Conservation (phyloP, 2,888 invertebrate species). For the Onchidella celtica region DNA sequence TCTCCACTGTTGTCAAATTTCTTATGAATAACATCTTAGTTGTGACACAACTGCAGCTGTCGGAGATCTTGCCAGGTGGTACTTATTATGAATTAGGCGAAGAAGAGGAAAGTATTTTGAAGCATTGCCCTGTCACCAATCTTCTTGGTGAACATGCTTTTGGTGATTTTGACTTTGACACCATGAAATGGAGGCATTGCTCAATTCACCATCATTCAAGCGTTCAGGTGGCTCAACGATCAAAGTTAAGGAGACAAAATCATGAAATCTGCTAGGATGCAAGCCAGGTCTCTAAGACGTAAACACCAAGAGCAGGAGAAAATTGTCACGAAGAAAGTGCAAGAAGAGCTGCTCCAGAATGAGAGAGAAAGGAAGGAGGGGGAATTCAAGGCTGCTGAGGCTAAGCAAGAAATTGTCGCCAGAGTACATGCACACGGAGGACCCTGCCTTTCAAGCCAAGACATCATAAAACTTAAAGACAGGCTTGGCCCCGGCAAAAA, state of each 20-base stretch:
- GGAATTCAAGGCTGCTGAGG: too few relatives aligned
- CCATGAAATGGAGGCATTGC: neutral
- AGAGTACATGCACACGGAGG: too few relatives aligned
- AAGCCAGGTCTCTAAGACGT: neutral
- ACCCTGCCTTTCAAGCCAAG: too few relatives aligned
- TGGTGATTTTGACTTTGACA: neutral
- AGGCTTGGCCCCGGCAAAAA: too few relatives aligned
- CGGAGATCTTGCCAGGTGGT: neutral
- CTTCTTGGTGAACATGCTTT: slow-evolving; percentile 7
- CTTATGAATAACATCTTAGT: neutral
- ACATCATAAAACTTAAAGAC: too few relatives aligned
- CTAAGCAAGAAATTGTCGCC: too few relatives aligned
- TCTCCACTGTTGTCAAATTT: neutral
- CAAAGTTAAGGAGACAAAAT: neutral
- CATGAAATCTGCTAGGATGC: neutral
- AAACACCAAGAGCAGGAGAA: neutral
- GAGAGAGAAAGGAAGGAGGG: too few relatives aligned
- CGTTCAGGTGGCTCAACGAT: neutral
- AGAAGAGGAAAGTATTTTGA: neutral
- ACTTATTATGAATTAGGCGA: neutral
- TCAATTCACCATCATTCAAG: neutral
- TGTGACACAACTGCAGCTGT: neutral
- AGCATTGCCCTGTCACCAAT: slow-evolving; percentile 2
- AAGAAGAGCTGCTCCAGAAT: neutral
- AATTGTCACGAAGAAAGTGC: neutral